Base-by-base conservation (phyloP, 2,113 vertebrate genomes). In the Cavia aperea region DNA sequence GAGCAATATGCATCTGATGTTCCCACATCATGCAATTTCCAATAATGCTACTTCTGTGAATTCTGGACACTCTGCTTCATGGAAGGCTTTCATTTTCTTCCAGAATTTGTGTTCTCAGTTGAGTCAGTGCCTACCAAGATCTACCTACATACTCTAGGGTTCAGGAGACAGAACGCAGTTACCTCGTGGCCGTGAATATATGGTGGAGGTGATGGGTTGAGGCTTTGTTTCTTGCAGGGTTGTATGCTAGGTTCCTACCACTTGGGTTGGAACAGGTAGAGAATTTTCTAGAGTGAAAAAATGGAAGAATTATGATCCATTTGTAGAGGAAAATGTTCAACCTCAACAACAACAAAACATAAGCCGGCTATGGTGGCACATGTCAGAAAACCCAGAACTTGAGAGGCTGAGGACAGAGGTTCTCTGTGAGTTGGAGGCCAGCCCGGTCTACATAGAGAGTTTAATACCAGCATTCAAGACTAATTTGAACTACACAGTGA, bases 131-230 rank as follows among this genome's bases (percentile, higher is more conserved):
- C 43, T 77, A 43, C 58, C 18, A 78, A 54, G 56, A 58, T 2
- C 7, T 46, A 46, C 81, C 68, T 43, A 2, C 62, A 63, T 9
- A 63, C 21, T 19, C 39, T 54, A 23, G 23, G 7, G 10, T n/a
- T 88, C 15, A 16, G 19, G 65, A 33, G 88, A 72, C 4, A 23
- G 24, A 75, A n/a, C 0, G 5, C 7, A 89, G 73, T 92, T 95
- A 95, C 96, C 96, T 93, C 81, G 31, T 60, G 33, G 7, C 1
- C n/a, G n/a, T 83, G 68, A 79, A 36, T 7, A 6, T 29, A 18
- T 16, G 1, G 46, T 46, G 4, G 36, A 54, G 54, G 54, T 51
- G 75, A n/a, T 4, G 5, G 81, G 12, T 14, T 63, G 0, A 4
- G 24, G 56, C 4, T 39, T 31, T 23, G 23, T 84, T 79, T 51